These are phyloP conservation scores for Ictalurus furcatus DNA, from an alignment of 2,113 vertebrate species.

Conservation along the genomic window DNA sequence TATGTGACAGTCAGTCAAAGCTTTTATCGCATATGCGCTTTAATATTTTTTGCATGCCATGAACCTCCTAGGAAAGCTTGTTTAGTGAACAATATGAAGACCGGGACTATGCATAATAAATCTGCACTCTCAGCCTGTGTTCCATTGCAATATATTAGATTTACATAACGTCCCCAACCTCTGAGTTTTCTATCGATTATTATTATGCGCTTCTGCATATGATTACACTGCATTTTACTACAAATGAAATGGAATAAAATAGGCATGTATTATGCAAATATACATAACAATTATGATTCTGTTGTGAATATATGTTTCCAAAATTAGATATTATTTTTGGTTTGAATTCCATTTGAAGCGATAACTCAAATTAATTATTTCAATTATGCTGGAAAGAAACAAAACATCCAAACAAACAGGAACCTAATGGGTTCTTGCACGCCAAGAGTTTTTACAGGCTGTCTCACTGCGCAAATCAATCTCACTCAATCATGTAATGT, in stretches of 20 bases:
- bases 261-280: slow-evolving; percentile 27
- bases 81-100: slow-evolving; percentile 31
- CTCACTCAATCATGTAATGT: background rate
- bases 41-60: slow-evolving; percentile 34
- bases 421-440: background rate
- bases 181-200: slow-evolving; percentile 37
- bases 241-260: slow-evolving; percentile 3
- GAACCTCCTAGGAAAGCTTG: slow-evolving; percentile 23
- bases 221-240: slow-evolving; percentile 35
- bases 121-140: slow-evolving; percentile 6
- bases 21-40: slow-evolving; percentile 22
- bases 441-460: background rate
- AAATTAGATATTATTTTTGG: slow-evolving; percentile 3
- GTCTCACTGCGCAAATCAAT: slow-evolving; percentile 8
- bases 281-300: slow-evolving; percentile 7
- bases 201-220: slow-evolving; percentile 26
- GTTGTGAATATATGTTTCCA: slow-evolving; percentile 18
- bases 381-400: background rate
- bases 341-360: slow-evolving; percentile 17
- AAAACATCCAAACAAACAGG: slow-evolving; percentile 10
- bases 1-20: slow-evolving; percentile 19
- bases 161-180: slow-evolving; percentile 37
- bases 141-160: slow-evolving; percentile 33
- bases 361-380: background rate
- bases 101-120: slow-evolving; percentile 4